These are phyloP conservation scores for Eupithecia inturbata DNA, from an alignment of 2,888 invertebrate species.

Conservation along the genomic window DNA sequence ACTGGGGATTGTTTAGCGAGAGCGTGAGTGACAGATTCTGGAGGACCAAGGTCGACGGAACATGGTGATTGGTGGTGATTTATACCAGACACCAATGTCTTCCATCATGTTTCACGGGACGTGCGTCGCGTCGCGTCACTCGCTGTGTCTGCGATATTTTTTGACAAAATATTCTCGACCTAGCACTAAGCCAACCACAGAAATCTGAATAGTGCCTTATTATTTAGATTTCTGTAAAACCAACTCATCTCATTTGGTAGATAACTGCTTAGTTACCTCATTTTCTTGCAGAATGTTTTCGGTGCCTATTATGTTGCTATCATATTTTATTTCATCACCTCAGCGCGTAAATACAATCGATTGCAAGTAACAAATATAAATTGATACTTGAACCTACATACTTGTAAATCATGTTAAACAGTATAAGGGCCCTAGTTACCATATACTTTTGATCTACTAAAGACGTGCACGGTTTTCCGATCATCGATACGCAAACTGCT, in stretches of 20 bases:
- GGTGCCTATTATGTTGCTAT: background rate
- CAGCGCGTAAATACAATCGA: background rate
- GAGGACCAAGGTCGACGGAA: background rate
- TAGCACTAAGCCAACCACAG: no score
- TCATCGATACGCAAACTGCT: conserved; percentile 1
- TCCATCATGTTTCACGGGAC: background rate
- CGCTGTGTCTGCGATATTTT: background rate
- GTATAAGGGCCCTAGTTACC: background rate
- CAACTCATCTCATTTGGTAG: background rate
- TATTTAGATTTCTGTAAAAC: no score
- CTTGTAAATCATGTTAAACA: background rate
- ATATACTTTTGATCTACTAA: background rate
- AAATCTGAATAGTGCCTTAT: no score
- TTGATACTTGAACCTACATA: background rate
- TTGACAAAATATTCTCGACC: background rate
- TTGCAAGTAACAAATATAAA: background rate
- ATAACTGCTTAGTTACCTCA: background rate
- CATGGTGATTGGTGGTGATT: background rate
- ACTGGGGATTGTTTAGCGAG: background rate
- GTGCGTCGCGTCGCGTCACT: background rate
- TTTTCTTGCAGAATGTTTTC: background rate
- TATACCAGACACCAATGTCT: background rate
- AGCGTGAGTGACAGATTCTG: background rate
- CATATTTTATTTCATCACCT: no score
- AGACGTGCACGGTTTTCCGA: background rate